Percentiles rank a stretch among this genome's conserved stretches.
These are phyloP conservation scores for Drosophila takahashii DNA, from an alignment of 1,140 invertebrate genomes.

Conservation along the genomic window DNA sequence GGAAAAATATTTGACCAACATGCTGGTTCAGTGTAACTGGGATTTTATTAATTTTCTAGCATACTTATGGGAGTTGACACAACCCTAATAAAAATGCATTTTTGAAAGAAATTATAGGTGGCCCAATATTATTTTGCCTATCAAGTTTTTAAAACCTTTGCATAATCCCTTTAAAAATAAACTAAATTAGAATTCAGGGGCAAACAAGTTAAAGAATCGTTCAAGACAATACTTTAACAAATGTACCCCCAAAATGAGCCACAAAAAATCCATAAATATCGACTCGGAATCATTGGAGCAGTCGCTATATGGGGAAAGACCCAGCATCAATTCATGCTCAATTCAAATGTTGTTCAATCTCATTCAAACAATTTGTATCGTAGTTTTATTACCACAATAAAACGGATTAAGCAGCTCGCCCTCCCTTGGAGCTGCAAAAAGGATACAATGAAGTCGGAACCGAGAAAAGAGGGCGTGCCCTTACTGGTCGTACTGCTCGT, in stretches of 20 bases:
- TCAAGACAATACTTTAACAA: slow-evolving; percentile 13
- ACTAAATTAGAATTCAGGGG: background rate
- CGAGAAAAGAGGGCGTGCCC: slow-evolving; percentile 60
- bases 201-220: slow-evolving; percentile 7
- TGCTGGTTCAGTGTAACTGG: too few relatives aligned
- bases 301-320: slow-evolving; percentile 6
- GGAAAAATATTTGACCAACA: slow-evolving; percentile 12
- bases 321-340: slow-evolving; percentile 68
- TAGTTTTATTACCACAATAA: slow-evolving; percentile 83
- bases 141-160: too few relatives aligned
- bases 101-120: background rate
- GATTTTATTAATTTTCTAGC: background rate
- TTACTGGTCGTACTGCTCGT: slow-evolving; percentile 19
- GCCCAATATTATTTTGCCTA: background rate
- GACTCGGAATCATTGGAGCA: slow-evolving; percentile 23
- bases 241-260: slow-evolving; percentile 30
- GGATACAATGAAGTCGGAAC: slow-evolving; percentile 51
- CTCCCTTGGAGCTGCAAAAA: slow-evolving; percentile 12
- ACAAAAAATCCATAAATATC: slow-evolving; percentile 52
- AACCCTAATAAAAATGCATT: background rate
- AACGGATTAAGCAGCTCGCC: slow-evolving; percentile 73
- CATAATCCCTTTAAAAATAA: background rate
- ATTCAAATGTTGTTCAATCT: slow-evolving; percentile 82
- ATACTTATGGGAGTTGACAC: background rate
- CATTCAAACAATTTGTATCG: slow-evolving; percentile 83